phyloP scores from a whole-genome alignment of 1,140 invertebrate genomes.

The Drosophila tsacasi region DNA sequence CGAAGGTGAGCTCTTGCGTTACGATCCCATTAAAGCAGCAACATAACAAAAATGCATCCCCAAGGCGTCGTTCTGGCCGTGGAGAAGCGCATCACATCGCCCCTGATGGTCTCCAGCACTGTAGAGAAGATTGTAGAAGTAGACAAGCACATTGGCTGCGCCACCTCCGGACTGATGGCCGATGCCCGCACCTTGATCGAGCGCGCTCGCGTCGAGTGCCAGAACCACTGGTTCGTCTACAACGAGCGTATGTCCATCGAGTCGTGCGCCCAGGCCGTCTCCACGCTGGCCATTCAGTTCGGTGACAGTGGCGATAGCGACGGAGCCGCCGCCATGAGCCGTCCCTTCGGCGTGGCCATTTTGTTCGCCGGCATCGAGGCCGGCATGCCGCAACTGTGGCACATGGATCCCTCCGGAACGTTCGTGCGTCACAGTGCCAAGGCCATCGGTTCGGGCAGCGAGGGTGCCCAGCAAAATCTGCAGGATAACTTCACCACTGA shows the following conservation, averaged over 20 bases:
- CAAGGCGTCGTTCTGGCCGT: conserved; percentile 96
- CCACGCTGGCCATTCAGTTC: conserved; percentile 99
- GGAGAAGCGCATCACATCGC: conserved; percentile 98
- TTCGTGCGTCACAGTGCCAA: conserved; percentile 99
- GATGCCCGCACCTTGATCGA: conserved; percentile 98
- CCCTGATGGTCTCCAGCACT: conserved; percentile 97
- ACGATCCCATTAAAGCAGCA: too few relatives aligned
- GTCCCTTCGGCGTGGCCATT: conserved; percentile 99
- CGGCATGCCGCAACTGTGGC: conserved; percentile 95
- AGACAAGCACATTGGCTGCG: conserved; percentile 98
- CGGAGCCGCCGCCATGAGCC: conserved; percentile 97
- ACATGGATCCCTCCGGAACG: conserved; percentile 99
- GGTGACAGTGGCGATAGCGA: conserved; percentile 98
- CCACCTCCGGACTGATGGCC: conserved; percentile 98
- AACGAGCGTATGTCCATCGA: conserved; percentile 98
- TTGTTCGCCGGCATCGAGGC: conserved; percentile 95
- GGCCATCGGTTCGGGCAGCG: conserved; percentile 99
- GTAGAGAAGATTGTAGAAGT: conserved; percentile 99
- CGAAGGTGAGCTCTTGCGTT: conserved; percentile 87
- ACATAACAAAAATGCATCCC: conserved; percentile 36
- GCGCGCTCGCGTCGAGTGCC: conserved; percentile 97
- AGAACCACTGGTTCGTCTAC: conserved; percentile 99
- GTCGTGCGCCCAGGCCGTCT: conserved; percentile 98
- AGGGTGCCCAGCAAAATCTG: conserved; percentile 98
- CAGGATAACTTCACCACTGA: conserved; percentile 91